Conservation (phyloP, 2,113 vertebrate species). For the Neodontobutis hainanensis region DNA sequence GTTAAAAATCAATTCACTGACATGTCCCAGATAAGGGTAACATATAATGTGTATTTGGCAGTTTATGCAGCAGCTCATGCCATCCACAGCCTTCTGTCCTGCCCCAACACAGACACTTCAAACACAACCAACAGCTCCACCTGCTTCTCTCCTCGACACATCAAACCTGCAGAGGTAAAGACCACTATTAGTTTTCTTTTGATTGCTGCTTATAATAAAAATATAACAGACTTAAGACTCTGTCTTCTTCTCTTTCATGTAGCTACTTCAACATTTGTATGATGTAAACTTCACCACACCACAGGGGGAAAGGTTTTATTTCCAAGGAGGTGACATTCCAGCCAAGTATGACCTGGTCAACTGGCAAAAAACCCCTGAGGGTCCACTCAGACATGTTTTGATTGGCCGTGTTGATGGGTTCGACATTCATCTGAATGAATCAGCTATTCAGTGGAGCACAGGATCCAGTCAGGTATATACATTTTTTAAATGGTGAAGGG, state of each 20-base stretch:
- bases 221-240: too few relatives aligned
- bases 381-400: constrained; percentile 49
- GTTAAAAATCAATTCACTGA: constrained; percentile 73
- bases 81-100: constrained; percentile 73
- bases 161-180: constrained; percentile 69
- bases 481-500: background rate
- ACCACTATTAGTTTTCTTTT: too few relatives aligned
- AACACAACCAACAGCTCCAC: constrained; percentile 32
- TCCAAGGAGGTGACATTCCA: constrained; percentile 63
- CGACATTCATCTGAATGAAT: constrained; percentile 65
- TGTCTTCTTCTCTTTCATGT: background rate
- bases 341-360: constrained; percentile 79
- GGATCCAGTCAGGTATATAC: constrained; percentile 20
- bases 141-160: constrained; percentile 57
- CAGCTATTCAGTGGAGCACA: constrained; percentile 68
- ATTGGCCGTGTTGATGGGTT: constrained; percentile 67
- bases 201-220: too few relatives aligned
- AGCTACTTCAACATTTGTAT: constrained; percentile 76
- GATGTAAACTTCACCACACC: constrained; percentile 72
- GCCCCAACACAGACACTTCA: constrained; percentile 39
- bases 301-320: constrained; percentile 71
- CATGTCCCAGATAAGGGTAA: constrained; percentile 71
- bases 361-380: constrained; percentile 66
- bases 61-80: constrained; percentile 80
- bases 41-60: constrained; percentile 80